A percentile compares a stretch with the other conserved stretches of the same genome.
Evolutionary conservation across 2,888 invertebrate genomes (phyloP).

Genomic region (Metallyticus violacea): DNA sequence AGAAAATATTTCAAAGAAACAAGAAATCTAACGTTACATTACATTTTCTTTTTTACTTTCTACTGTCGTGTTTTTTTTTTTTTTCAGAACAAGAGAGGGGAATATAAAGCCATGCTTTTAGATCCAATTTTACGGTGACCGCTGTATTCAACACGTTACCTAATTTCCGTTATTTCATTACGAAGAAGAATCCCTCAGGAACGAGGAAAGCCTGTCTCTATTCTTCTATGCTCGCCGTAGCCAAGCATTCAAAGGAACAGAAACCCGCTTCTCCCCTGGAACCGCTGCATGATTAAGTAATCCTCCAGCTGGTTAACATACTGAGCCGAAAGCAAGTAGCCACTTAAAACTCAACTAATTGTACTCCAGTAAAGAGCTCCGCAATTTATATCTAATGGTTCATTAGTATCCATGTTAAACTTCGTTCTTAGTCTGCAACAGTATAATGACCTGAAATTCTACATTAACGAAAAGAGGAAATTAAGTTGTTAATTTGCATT

Average conservation of each 20-base stretch:
- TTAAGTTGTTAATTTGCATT: no score
- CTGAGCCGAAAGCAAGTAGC: background rate
- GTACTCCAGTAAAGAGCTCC: background rate
- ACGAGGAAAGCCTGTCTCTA: background rate
- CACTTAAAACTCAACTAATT: background rate
- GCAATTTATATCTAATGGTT: background rate
- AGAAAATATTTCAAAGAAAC: background rate
- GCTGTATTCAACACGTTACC: background rate
- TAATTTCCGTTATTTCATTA: background rate
- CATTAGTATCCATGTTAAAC: background rate
- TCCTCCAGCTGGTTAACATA: background rate
- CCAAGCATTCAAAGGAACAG: background rate
- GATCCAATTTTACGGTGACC: background rate
- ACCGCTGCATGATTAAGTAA: background rate
- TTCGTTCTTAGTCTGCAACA: background rate
- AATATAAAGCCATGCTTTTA: no score
- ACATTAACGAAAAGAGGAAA: background rate
- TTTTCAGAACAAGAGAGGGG: background rate
- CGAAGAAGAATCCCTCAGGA: background rate
- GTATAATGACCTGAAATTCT: background rate
- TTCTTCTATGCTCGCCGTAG: background rate
- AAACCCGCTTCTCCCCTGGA: no score
- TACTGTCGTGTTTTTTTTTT: background rate
- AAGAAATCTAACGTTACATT: background rate
- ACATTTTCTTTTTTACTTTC: background rate